A percentile compares a stretch with the other conserved stretches of the same genome.
phyloP scores from a whole-genome alignment of 2,888 invertebrate species.

The Calliopum simillimum region DNA sequence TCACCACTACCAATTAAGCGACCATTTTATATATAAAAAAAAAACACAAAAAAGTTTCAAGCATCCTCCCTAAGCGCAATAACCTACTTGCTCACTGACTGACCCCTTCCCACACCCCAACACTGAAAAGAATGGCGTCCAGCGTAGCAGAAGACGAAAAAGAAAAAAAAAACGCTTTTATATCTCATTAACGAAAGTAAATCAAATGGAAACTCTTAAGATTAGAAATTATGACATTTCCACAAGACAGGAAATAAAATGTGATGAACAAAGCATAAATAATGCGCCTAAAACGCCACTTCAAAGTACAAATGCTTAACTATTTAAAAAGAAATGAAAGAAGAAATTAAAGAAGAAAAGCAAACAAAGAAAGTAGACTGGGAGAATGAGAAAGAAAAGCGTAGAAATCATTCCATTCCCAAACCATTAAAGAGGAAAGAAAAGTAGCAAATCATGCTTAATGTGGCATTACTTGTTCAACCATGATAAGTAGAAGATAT shows the following conservation, averaged over 20 bases:
- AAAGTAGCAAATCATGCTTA: constrained; percentile 31
- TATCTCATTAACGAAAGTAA: constrained; percentile 45
- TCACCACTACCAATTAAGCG: too few relatives aligned
- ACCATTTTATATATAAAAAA: too few relatives aligned
- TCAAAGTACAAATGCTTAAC: constrained; percentile 5
- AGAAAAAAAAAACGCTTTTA: not conserved
- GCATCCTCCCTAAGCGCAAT: too few relatives aligned
- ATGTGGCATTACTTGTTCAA: constrained; percentile 27
- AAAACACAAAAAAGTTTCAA: too few relatives aligned
- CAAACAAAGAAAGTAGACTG: not conserved
- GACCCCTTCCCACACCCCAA: too few relatives aligned
- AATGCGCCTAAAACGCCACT: constrained; percentile 26
- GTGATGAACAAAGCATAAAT: constrained; percentile 41
- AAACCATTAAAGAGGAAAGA: too few relatives aligned
- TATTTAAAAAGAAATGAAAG: not conserved
- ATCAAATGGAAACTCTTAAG: constrained; percentile 58
- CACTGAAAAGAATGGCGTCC: too few relatives aligned
- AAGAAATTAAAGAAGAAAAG: not conserved
- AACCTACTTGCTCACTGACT: too few relatives aligned
- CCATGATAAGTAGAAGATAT: constrained; percentile 24
- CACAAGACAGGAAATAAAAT: constrained; percentile 31
- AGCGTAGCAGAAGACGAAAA: too few relatives aligned
- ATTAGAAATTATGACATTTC: constrained; percentile 60
- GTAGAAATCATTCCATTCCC: too few relatives aligned
- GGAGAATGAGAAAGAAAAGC: too few relatives aligned